phyloP scores from a whole-genome alignment of 1,140 invertebrate genomes.

The Cydia strobilella region DNA sequence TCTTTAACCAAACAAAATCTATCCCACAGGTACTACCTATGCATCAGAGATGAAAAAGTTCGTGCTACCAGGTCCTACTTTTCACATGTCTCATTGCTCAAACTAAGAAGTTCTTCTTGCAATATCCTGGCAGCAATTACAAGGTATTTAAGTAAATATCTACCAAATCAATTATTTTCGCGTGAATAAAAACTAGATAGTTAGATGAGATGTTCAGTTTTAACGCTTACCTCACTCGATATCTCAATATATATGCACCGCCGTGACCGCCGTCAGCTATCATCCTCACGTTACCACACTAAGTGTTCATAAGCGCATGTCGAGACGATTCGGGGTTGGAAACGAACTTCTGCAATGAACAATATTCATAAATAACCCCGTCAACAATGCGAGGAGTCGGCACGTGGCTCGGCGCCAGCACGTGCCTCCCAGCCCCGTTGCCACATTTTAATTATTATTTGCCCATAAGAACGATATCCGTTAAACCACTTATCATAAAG shows the following conservation, averaged over 20 bases:
- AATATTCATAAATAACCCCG: slow-evolving; percentile 75
- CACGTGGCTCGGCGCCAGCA: slow-evolving; percentile 54
- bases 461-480: slow-evolving; percentile 45
- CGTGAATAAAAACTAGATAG: too few species aligned
- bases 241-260: background rate
- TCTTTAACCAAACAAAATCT: too few species aligned
- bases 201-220: too few species aligned
- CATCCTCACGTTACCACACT: slow-evolving; percentile 26
- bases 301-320: slow-evolving; percentile 64
- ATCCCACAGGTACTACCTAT: too few species aligned
- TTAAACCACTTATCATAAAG: slow-evolving; percentile 14
- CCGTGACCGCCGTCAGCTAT: background rate
- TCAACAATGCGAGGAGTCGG: slow-evolving; percentile 53
- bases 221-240: background rate
- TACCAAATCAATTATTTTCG: too few species aligned
- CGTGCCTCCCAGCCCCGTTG: slow-evolving; percentile 46
- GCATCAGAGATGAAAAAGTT: too few species aligned
- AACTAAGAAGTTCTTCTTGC: too few species aligned
- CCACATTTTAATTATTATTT: slow-evolving; percentile 62
- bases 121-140: too few species aligned
- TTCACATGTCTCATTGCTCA: too few species aligned
- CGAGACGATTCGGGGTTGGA: slow-evolving; percentile 48
- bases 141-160: too few species aligned
- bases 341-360: slow-evolving; percentile 58
- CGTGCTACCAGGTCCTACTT: too few species aligned